Conservation (phyloP, 1,140 invertebrate genomes). For the Ceratina australensis region DNA sequence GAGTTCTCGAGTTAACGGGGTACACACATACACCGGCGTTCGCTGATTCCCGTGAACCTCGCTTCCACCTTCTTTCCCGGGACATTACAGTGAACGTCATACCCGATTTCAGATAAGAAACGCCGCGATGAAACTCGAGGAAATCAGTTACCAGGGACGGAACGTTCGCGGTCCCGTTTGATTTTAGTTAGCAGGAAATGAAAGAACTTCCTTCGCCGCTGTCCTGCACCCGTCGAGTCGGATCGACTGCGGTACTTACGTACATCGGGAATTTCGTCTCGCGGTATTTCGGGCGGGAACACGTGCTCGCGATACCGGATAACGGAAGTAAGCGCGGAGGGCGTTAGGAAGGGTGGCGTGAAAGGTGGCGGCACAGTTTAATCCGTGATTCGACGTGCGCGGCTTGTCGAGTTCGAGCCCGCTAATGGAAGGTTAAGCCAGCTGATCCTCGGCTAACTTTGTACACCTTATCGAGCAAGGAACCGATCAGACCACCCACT, state of each 20-base stretch:
- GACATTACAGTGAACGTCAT: too few relatives aligned
- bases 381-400: constrained; percentile 59
- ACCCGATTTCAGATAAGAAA: too few relatives aligned
- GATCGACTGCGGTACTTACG: too few relatives aligned
- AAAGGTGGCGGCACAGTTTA: constrained; percentile 38
- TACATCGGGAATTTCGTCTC: background rate
- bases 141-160: too few relatives aligned
- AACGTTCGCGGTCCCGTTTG: too few relatives aligned
- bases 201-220: too few relatives aligned
- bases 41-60: too few relatives aligned
- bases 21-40: background rate
- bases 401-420: constrained; percentile 62
- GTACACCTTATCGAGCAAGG: constrained; percentile 68
- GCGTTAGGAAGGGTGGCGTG: constrained; percentile 10
- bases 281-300: constrained; percentile 44
- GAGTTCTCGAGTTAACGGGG: constrained; percentile 9
- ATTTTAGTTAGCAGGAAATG: too few relatives aligned
- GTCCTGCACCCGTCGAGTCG: too few relatives aligned
- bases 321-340: background rate
- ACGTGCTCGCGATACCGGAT: constrained; percentile 21
- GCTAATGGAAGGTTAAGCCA: constrained; percentile 78
- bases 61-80: too few relatives aligned
- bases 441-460: constrained; percentile 73
- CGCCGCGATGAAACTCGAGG: too few relatives aligned
- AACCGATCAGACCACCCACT: constrained; percentile 66